phyloP scores from a whole-genome alignment of 2,888 invertebrate genomes.

The Drosophila paracracens region DNA sequence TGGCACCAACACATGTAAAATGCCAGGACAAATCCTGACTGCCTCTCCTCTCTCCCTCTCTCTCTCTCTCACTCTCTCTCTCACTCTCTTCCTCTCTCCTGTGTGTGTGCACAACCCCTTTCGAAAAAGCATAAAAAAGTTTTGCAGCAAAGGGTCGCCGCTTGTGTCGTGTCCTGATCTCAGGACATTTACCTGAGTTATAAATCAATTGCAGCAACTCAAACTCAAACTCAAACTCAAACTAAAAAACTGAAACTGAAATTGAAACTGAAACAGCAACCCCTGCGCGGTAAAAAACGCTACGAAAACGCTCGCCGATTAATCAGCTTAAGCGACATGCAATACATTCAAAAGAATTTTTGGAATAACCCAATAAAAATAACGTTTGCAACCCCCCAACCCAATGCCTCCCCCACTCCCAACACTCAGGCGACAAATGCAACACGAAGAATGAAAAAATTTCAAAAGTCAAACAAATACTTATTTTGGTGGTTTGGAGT shows the following conservation, averaged over 20 bases:
- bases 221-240: neutral
- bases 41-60: neutral
- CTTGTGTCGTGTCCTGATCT: constrained; percentile 72
- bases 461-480: constrained; percentile 47
- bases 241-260: constrained; percentile 6
- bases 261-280: constrained; percentile 3
- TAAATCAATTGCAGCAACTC: constrained; percentile 69
- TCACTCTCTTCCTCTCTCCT: neutral
- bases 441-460: constrained; percentile 7
- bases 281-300: constrained; percentile 43
- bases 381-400: neutral
- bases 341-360: constrained; percentile 1
- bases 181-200: constrained; percentile 78
- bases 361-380: constrained; percentile 1
- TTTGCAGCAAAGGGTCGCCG: constrained; percentile 53
- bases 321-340: constrained; percentile 30
- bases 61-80: neutral
- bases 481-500: neutral
- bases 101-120: constrained; percentile 68
- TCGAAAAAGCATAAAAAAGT: constrained; percentile 38
- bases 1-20: constrained; percentile 74
- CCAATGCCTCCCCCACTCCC: neutral
- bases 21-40: constrained; percentile 54
- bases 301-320: constrained; percentile 30
- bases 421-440: constrained; percentile 27